Percentiles rank a stretch among this genome's conserved stretches.
Evolutionary conservation across 2,888 invertebrate species (phyloP).

Genomic region (Cyaniris semiargus): DNA sequence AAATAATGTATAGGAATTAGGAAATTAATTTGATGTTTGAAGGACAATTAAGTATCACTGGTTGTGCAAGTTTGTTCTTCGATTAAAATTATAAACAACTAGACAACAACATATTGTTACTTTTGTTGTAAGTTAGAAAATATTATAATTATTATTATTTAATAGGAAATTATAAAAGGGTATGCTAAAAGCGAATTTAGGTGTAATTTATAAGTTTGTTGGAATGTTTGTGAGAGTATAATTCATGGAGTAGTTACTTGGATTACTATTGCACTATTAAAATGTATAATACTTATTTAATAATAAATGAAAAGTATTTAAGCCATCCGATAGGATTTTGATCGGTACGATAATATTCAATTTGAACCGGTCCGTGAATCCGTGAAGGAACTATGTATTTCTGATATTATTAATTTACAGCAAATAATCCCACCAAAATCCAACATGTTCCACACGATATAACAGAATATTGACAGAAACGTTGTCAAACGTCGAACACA

Average conservation of each 20-base stretch:
- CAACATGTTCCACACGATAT: no score
- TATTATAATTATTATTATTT: not conserved
- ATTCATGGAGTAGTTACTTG: not conserved
- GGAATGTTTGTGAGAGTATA: not conserved
- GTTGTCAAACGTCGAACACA: no score
- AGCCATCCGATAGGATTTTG: not conserved
- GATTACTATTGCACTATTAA: not conserved
- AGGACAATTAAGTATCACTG: not conserved
- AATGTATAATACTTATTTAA: not conserved
- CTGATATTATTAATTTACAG: no score
- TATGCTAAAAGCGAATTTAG: slow-evolving; percentile 18
- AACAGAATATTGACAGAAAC: no score
- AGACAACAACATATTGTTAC: not conserved
- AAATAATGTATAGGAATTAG: no score
- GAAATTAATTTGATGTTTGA: not conserved
- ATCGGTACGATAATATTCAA: no score
- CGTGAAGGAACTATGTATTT: no score
- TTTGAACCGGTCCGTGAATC: no score
- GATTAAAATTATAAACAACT: not conserved
- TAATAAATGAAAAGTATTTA: not conserved
- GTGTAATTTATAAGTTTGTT: not conserved
- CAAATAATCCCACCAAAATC: no score
- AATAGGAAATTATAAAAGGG: not conserved
- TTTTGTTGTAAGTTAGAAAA: not conserved
- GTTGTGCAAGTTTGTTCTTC: not conserved